Base-by-base conservation (phyloP, 2,888 invertebrate species). In the Yponomeuta plumbellus region DNA sequence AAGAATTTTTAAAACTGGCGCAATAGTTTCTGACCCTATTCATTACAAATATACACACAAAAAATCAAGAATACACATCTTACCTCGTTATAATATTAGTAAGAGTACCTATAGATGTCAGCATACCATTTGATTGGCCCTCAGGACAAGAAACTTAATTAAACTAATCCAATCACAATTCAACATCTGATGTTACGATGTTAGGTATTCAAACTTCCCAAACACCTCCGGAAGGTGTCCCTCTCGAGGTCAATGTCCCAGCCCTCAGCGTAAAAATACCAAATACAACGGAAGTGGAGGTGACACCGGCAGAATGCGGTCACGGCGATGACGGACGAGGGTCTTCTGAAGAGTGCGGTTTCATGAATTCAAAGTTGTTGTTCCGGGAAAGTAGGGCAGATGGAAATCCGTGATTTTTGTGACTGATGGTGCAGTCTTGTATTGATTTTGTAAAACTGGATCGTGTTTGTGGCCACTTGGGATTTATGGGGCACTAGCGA, bases 221-320 rank as follows among this genome's bases (percentile, higher is more conserved):
- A 59, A 23, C 23, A 59, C 59, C 10, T 59, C 22, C 5, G 13
- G 61, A 61, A 61, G 61, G 61, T 61, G 34, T 61, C 26, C 23
- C 61, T 21, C 52, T 44, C 17, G 64, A 68, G 70, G 70, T 70
- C 70, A 70, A 68, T 70, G 68, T 70, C 70, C 70, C 67, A 62
- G 58, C 64, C 67, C 66, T 67, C 23, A 61, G 3, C 26, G 11
- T 26, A 61, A 34, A 61, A 61, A 61, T 61, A 61, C 13, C 44
- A 61, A 23, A 23, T 13, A 13, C 11, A 61, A 61, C 61, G 61
- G 61, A 61, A 61, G 23, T 34, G 10, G 23, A 39, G 56, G 61
- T 23, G 58, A 59, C 57, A 67, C 52, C 52, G 67, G 34, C 67
- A 61, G 67, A 68, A 64, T 17, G 67, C 68, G 68, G 67, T 40